A percentile compares a stretch with the other conserved stretches of the same genome.
Evolutionary conservation across 1,140 invertebrate species (phyloP).

Genomic region (Pantala flavescens): DNA sequence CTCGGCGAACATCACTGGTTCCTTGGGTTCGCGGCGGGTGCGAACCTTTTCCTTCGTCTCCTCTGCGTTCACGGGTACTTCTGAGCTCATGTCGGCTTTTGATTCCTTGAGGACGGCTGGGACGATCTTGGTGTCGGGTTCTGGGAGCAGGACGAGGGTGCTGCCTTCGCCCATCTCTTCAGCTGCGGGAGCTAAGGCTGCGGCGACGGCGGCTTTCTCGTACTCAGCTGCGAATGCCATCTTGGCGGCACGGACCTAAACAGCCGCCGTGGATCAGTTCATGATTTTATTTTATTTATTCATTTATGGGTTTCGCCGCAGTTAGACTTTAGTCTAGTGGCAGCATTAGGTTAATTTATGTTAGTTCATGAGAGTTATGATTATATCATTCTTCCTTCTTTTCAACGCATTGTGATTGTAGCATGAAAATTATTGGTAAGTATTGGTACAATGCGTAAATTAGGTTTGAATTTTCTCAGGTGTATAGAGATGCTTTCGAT

Average conservation of each 20-base stretch:
- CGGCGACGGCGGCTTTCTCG: conserved; percentile 18
- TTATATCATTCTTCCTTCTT: too few relatives aligned
- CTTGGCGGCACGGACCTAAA: conserved; percentile 18
- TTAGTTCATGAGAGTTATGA: too few relatives aligned
- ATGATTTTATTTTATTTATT: too few relatives aligned
- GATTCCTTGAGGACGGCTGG: background rate
- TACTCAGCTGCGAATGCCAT: conserved; percentile 18
- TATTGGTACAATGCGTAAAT: too few relatives aligned
- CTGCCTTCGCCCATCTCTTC: background rate
- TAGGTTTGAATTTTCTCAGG: too few relatives aligned
- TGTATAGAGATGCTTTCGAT: too few relatives aligned
- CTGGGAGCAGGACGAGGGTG: background rate
- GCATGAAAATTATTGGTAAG: too few relatives aligned
- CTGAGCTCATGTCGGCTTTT: background rate
- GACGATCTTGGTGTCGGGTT: background rate
- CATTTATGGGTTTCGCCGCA: too few relatives aligned
- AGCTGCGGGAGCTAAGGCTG: conserved; percentile 10
- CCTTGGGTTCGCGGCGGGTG: background rate
- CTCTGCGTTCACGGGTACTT: background rate
- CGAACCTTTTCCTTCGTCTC: background rate
- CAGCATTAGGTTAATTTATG: too few relatives aligned
- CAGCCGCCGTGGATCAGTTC: background rate
- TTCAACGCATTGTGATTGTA: too few relatives aligned
- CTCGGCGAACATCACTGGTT: background rate
- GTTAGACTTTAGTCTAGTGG: too few relatives aligned